phyloP scores from a whole-genome alignment of 2,797 vertebrate genomes.

The Glossophaga mutica region DNA sequence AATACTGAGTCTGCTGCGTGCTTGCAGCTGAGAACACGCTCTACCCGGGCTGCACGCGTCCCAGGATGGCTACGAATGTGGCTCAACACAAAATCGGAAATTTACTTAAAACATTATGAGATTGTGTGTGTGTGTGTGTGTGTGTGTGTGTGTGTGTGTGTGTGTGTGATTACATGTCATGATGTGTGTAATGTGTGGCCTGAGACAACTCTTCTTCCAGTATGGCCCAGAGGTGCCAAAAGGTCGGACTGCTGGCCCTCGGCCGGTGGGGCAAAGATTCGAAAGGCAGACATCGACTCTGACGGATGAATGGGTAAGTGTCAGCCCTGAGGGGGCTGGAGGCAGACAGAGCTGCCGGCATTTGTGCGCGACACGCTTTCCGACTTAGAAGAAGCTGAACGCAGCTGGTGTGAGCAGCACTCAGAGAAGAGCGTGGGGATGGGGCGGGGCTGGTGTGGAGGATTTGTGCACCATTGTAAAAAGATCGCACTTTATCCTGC shows the following conservation, averaged over 20 bases:
- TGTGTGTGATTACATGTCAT: no score
- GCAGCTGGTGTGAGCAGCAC: background rate
- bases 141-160: no score
- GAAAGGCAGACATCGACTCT: background rate
- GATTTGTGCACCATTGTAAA: background rate
- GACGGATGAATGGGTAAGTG: background rate
- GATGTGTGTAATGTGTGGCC: no score
- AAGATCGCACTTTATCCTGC: background rate
- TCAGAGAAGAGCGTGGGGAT: background rate
- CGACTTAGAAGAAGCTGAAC: background rate
- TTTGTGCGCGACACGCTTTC: rapidly evolving
- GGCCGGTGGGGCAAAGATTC: background rate
- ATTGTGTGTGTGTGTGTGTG: no score
- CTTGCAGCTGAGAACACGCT: background rate
- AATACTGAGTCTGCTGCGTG: background rate
- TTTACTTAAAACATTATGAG: no score
- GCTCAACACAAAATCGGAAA: no score
- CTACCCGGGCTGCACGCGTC: no score
- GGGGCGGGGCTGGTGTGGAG: background rate
- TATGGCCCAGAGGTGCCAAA: no score
- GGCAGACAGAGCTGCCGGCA: background rate
- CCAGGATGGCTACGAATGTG: no score
- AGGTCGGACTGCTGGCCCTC: background rate
- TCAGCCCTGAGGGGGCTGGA: background rate
- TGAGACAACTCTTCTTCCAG: no score